Conservation (phyloP, 2,797 vertebrate species). For the Smutsia temminckii region DNA sequence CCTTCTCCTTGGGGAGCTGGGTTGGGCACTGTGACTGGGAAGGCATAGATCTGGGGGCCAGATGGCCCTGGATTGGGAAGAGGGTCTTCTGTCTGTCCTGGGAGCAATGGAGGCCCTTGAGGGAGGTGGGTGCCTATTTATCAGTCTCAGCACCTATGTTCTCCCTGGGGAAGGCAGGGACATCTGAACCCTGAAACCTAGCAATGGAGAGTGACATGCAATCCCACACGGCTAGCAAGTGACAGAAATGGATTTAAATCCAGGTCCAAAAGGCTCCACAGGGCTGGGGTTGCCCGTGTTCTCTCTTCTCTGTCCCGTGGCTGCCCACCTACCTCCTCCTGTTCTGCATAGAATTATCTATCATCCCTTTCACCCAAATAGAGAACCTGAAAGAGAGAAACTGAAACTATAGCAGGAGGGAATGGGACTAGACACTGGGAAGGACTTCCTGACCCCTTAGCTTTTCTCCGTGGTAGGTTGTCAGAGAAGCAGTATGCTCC, state of each 20-base stretch:
- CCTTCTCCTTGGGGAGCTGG: background rate
- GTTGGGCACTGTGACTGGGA: background rate
- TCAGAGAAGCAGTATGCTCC: background rate
- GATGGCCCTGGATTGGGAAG: background rate
- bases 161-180: background rate
- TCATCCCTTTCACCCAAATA: background rate
- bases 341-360: background rate
- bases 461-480: background rate
- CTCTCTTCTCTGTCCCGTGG: background rate
- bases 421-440: background rate
- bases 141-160: background rate
- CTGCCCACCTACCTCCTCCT: background rate
- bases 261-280: background rate
- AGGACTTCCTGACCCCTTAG: constrained; percentile 13
- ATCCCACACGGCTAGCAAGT: background rate
- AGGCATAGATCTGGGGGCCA: background rate
- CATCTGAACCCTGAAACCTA: background rate
- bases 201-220: background rate
- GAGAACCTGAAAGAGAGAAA: background rate
- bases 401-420: background rate
- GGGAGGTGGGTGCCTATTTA: background rate
- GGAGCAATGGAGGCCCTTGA: background rate
- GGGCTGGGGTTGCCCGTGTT: too few species aligned
- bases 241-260: background rate
- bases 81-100: background rate